Evolutionary conservation across 2,113 vertebrate genomes (phyloP).

Genomic region (Melanotaenia duboulayi): DNA sequence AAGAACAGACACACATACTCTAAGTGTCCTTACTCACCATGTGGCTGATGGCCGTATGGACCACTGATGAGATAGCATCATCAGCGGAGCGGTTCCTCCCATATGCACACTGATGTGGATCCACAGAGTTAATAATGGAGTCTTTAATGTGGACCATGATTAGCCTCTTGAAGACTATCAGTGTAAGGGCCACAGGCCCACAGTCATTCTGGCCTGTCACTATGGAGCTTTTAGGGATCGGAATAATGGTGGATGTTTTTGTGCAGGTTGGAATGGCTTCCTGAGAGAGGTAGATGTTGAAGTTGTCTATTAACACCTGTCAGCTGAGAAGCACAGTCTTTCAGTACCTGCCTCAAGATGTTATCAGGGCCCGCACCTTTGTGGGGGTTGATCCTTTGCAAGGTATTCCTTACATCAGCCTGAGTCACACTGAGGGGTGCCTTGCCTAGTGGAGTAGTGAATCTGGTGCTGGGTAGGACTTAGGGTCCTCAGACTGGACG

Average conservation of each 20-base stretch:
- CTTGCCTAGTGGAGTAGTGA: too few species aligned
- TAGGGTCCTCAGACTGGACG: too few species aligned
- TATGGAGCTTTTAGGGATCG: not conserved
- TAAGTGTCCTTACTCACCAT: not conserved
- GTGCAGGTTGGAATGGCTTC: not conserved
- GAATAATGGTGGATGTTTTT: too few species aligned
- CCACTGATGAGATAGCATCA: too few species aligned
- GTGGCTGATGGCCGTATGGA: too few species aligned
- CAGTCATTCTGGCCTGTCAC: not conserved
- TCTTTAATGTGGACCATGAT: too few species aligned
- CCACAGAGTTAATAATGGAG: too few species aligned
- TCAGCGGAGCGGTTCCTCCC: too few species aligned
- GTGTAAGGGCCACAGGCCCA: not conserved
- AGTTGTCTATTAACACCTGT: not conserved
- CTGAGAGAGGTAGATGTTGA: not conserved
- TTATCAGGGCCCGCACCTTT: not conserved
- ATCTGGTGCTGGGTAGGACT: too few species aligned
- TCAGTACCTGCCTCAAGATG: not conserved
- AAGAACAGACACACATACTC: not conserved
- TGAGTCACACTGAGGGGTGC: constrained; percentile 2
- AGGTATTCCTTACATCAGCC: not conserved
- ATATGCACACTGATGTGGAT: too few species aligned
- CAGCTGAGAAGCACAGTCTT: not conserved
- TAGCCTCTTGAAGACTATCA: too few species aligned
- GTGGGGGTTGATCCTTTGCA: accelerated